A percentile compares a stretch with the other conserved stretches of the same genome.
Evolutionary conservation across 2,797 vertebrate genomes (phyloP).

Genomic region (Merluccius polli): DNA sequence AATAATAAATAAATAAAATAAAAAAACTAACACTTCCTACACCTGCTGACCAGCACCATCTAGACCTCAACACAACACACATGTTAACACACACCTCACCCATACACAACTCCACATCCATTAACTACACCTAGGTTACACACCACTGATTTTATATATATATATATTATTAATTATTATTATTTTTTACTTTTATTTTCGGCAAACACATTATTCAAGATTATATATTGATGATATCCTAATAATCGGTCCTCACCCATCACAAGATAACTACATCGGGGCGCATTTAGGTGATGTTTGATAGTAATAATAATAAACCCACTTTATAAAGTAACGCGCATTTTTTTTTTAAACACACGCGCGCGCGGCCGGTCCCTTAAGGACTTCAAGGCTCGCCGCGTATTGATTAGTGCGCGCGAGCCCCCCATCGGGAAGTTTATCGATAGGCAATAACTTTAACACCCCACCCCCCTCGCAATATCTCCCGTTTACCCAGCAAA

Average conservation of each 20-base stretch:
- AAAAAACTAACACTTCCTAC: constrained; percentile 7
- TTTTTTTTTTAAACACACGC: neutral
- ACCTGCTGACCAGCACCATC: constrained; percentile 38
- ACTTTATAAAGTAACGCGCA: neutral
- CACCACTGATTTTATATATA: neutral
- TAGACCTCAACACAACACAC: neutral
- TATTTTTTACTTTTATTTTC: neutral
- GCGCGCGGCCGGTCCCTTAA: too few relatives aligned
- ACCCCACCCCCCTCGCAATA: neutral
- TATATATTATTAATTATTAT: too few relatives aligned
- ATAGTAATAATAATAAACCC: neutral
- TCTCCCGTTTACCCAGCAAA: neutral
- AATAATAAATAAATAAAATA: neutral
- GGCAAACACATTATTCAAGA: neutral
- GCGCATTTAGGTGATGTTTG: neutral
- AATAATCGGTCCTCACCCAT: neutral
- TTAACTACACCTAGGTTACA: neutral
- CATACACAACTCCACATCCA: neutral
- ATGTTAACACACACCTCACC: neutral
- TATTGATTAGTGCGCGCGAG: neutral
- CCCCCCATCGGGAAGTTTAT: neutral
- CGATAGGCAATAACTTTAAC: constrained; percentile 1
- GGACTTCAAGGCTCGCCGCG: neutral
- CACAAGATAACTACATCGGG: neutral
- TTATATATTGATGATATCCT: neutral